phyloP scores from a whole-genome alignment of 2,888 invertebrate species.

The Melinaea marsaeus region DNA sequence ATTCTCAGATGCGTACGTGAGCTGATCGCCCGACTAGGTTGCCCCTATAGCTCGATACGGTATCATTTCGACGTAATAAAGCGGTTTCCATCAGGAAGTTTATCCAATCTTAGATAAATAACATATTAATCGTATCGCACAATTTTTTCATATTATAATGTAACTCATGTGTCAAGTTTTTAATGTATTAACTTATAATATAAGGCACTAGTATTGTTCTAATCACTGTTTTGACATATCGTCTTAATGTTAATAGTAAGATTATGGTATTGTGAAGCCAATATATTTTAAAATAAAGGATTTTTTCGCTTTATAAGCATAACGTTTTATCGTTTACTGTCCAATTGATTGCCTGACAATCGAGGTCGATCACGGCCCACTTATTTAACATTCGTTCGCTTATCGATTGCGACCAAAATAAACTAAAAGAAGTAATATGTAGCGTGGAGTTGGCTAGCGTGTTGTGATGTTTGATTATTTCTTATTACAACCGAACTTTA shows the following conservation, averaged over 20 bases:
- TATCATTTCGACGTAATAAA: conserved; percentile 48
- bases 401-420: conserved; percentile 72
- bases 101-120: conserved; percentile 63
- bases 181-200: conserved; percentile 57
- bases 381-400: conserved; percentile 62
- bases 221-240: conserved; percentile 76
- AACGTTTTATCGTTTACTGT: conserved; percentile 73
- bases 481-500: conserved; percentile 38
- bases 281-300: conserved; percentile 78
- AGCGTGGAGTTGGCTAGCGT: conserved; percentile 71
- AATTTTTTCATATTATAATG: conserved; percentile 59
- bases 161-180: conserved; percentile 71
- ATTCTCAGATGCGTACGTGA: conserved; percentile 68
- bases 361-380: conserved; percentile 59
- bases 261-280: conserved; percentile 75
- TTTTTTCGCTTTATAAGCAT: conserved; percentile 76
- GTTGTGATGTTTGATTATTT: conserved; percentile 49
- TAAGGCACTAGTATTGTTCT: conserved; percentile 72
- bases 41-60: conserved; percentile 73
- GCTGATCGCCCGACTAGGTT: conserved; percentile 71
- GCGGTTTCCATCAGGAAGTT: conserved; percentile 76
- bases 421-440: conserved; percentile 75
- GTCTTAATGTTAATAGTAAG: conserved; percentile 71
- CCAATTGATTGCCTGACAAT: conserved; percentile 63
- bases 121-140: conserved; percentile 31